These are phyloP conservation scores for Sclerurus mexicanus DNA, from an alignment of 2,113 vertebrate species.

Conservation along the genomic window DNA sequence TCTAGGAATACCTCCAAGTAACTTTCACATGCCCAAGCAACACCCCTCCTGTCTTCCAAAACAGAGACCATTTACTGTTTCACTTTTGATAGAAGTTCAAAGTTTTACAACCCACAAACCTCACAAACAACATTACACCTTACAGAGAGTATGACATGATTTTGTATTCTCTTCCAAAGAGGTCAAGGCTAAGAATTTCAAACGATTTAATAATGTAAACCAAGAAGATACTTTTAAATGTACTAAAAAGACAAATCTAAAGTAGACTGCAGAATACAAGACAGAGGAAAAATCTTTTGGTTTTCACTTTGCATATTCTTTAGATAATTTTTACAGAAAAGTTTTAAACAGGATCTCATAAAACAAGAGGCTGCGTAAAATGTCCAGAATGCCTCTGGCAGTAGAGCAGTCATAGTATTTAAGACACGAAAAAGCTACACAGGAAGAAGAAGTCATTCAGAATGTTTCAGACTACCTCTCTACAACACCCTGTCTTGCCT, in stretches of 20 bases:
- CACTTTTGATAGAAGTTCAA: neutral
- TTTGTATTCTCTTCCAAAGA: neutral
- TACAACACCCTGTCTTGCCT: neutral
- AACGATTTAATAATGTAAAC: neutral
- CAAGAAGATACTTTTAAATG: neutral
- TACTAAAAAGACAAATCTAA: neutral
- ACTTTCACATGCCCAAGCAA: neutral
- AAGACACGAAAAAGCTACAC: neutral
- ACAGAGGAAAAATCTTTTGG: neutral
- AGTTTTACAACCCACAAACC: neutral
- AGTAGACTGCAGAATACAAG: neutral
- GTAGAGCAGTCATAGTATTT: neutral
- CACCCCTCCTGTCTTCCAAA: neutral
- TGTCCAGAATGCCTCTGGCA: neutral
- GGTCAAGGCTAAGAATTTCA: neutral
- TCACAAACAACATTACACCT: neutral
- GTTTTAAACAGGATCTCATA: neutral
- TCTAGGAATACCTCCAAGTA: neutral
- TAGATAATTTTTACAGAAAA: neutral
- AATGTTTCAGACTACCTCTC: neutral
- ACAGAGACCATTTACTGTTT: neutral
- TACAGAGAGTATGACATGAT: neutral
- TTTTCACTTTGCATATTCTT: neutral
- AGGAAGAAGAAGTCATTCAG: neutral
- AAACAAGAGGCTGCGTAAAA: neutral